phyloP scores from a whole-genome alignment of 2,113 vertebrate genomes.

The Phrynosoma blainvillii region DNA sequence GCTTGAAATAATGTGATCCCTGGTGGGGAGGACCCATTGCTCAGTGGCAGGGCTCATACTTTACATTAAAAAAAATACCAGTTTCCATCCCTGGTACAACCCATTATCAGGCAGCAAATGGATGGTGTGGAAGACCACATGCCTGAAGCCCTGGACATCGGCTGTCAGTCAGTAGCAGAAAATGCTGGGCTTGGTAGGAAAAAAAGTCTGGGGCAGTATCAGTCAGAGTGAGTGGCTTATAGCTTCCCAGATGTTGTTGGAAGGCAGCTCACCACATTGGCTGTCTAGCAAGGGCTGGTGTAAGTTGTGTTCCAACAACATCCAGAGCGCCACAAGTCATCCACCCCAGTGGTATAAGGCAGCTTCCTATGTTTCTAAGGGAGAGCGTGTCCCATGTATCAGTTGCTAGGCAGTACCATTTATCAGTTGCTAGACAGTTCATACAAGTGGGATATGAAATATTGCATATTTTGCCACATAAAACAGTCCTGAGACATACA shows the following conservation, averaged over 20 bases:
- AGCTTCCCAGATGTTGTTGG: neutral
- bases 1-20: neutral
- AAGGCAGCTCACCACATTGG: neutral
- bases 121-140: neutral
- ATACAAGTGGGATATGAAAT: neutral
- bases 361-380: neutral
- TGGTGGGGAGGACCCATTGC: neutral
- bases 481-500: neutral
- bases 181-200: neutral
- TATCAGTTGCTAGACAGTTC: neutral
- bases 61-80: neutral
- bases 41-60: neutral
- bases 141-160: neutral
- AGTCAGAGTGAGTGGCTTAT: neutral
- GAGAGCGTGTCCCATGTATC: neutral
- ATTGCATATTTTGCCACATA: constrained; percentile 3
- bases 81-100: neutral
- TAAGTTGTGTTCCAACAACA: neutral
- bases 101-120: neutral
- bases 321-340: neutral
- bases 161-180: neutral
- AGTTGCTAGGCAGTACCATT: neutral
- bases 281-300: neutral
- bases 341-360: too few relatives aligned
- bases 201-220: neutral